These are phyloP conservation scores for Callaeas wilsoni DNA, from an alignment of 2,113 vertebrate genomes.

Conservation along the genomic window DNA sequence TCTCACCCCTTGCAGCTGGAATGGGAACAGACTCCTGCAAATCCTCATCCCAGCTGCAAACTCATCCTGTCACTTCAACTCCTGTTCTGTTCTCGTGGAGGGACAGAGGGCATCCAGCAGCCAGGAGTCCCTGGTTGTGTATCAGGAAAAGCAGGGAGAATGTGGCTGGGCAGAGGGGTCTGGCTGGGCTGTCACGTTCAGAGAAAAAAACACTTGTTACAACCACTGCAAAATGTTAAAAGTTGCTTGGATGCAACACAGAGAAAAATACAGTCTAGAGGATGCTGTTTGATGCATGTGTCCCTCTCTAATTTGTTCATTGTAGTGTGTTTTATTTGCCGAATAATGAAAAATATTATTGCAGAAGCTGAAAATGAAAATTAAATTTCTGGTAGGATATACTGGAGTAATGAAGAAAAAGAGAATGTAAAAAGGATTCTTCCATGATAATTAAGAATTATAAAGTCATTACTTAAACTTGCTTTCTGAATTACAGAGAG, in stretches of 20 bases:
- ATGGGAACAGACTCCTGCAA: not conserved
- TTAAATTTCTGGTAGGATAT: conserved; percentile 56
- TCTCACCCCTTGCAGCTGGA: not conserved
- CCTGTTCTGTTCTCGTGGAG: not conserved
- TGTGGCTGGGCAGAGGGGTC: not conserved
- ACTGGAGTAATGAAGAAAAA: conserved; percentile 10
- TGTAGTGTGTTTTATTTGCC: conserved; percentile 46
- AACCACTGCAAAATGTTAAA: not conserved
- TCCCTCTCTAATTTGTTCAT: not conserved
- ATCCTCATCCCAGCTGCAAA: not conserved
- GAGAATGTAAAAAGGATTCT: not conserved
- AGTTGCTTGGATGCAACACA: not conserved
- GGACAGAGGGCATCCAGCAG: not conserved
- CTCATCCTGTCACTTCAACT: fast-evolving
- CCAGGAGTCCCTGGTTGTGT: not conserved
- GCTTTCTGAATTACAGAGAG: conserved; percentile 33
- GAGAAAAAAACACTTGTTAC: not conserved
- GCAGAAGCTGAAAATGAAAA: conserved; percentile 46
- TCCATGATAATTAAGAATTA: conserved; percentile 54
- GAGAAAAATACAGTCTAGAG: not conserved
- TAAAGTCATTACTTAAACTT: conserved; percentile 56
- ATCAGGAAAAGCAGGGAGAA: not conserved
- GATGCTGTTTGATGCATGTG: not conserved
- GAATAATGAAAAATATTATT: conserved; percentile 48
- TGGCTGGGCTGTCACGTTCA: not conserved